Percentiles rank a stretch among this genome's conserved stretches.
Evolutionary conservation across 2,113 vertebrate species (phyloP).

Genomic region (Menidia beryllina): DNA sequence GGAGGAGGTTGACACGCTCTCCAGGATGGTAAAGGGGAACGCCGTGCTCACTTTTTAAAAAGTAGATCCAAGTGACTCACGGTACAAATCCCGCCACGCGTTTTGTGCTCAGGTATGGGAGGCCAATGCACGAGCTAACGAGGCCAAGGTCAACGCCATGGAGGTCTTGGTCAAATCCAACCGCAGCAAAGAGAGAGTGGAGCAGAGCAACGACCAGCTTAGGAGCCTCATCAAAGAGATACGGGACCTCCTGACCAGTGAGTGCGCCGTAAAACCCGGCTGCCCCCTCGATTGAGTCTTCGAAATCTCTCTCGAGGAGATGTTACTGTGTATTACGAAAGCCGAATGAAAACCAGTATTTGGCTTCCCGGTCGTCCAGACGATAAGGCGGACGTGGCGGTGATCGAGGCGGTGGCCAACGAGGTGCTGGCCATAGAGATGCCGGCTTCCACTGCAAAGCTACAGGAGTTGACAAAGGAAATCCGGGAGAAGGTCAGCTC

Average conservation of each 20-base stretch:
- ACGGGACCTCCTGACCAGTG: conserved; percentile 92
- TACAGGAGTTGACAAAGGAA: conserved; percentile 89
- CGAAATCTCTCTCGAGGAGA: too few species aligned
- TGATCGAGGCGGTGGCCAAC: conserved; percentile 92
- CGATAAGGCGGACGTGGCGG: conserved; percentile 88
- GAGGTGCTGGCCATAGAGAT: conserved; percentile 94
- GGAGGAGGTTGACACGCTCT: conserved; percentile 93
- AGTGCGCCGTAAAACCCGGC: conserved; percentile 32
- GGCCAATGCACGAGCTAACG: conserved; percentile 88
- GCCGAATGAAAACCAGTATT: not conserved
- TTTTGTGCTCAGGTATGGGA: conserved; percentile 87
- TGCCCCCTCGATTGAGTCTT: too few species aligned
- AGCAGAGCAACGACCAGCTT: conserved; percentile 92
- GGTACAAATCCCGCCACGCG: not conserved
- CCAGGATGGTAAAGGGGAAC: conserved; percentile 87
- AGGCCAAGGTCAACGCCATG: conserved; percentile 89
- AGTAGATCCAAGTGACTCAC: not conserved
- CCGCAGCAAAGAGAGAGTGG: conserved; percentile 88
- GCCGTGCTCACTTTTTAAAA: not conserved
- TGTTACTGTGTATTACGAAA: not conserved
- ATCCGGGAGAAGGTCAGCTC: conserved; percentile 89
- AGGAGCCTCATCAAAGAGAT: conserved; percentile 94
- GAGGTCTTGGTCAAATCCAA: conserved; percentile 90
- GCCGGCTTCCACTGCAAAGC: conserved; percentile 88
- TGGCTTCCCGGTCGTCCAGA: conserved; percentile 74